Base-by-base conservation (phyloP, 1,140 invertebrate genomes). In the Subanguina moxae region DNA sequence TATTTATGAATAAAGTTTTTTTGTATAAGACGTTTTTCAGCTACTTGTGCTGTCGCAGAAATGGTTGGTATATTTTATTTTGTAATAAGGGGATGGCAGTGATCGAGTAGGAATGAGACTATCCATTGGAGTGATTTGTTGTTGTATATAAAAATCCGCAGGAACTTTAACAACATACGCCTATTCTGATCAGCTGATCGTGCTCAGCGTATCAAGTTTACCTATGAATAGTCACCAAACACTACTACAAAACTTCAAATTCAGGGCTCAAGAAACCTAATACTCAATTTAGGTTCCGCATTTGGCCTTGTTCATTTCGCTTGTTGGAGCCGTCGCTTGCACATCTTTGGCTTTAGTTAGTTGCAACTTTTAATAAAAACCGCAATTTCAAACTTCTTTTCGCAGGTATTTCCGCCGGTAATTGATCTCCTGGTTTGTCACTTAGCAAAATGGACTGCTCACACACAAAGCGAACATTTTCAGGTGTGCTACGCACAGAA, bases 261-360 rank as follows among this genome's bases (percentile, higher is more conserved):
- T n/a, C n/a, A n/a, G n/a, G n/a, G n/a, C n/a, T n/a, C n/a, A n/a
- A n/a, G n/a, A n/a, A 38, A 5, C 32, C 32, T 11, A 38, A 5
- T 38, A 38, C 32, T 38, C 3, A 38, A 38, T 38, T 38, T 11
- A 38, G 27, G 75, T 80, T 48, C 78, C 78, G 38, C 78, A 80
- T 58, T 64, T 80, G 30, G 78, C 78, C 1, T 65, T 80, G 15
- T 82, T 81, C 66, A 81, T 81, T 59, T 82, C 79, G 7, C 66
- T 81, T 38, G 72, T 81, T 45, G 79, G 79, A 19, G 65, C 78
- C 28, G 65, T 81, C 17, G 76, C 80, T 42, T 67, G 78, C 11
- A 71, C 80, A 1, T 64, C 74, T 13, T 61, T 82, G 11, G 82
- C 80, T 13, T 68, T 82, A 19, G 59, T 82, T 45, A 79, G 80